Percentiles rank a stretch among this genome's conserved stretches.
phyloP scores from a whole-genome alignment of 2,888 invertebrate species.

The Carabus problematicus region DNA sequence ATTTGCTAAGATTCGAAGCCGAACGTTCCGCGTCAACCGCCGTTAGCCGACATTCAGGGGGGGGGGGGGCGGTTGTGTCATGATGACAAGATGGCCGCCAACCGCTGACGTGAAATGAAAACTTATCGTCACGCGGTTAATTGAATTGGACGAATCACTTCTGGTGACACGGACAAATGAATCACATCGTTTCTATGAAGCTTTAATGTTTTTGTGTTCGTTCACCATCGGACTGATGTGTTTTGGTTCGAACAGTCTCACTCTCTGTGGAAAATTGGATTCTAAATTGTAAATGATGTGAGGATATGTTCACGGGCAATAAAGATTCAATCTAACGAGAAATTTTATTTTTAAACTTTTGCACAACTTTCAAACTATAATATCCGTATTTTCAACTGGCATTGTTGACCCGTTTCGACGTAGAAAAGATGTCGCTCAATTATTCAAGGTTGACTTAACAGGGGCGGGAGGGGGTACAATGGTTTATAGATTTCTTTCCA shows the following conservation, averaged over 20 bases:
- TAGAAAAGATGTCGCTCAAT: too few species aligned
- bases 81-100: conserved; percentile 11
- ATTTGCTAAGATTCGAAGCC: conserved; percentile 6
- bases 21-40: background rate
- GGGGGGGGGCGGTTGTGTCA: conserved; percentile 1
- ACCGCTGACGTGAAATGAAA: conserved; percentile 23
- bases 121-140: conserved; percentile 31
- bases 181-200: conserved; percentile 28
- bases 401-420: background rate
- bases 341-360: conserved; percentile 23
- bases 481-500: too few species aligned
- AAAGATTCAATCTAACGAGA: conserved; percentile 17
- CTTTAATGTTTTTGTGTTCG: conserved; percentile 18
- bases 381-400: conserved; percentile 1
- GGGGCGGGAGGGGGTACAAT: too few species aligned
- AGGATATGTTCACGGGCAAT: conserved; percentile 19
- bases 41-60: conserved; percentile 15
- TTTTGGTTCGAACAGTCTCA: conserved; percentile 4
- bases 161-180: conserved; percentile 36
- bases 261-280: conserved; percentile 31
- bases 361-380: conserved; percentile 8
- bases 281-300: conserved; percentile 29
- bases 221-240: background rate
- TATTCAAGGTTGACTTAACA: too few species aligned
- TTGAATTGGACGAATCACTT: conserved; percentile 34